A percentile compares a stretch with the other conserved stretches of the same genome.
Conservation (phyloP, 2,797 vertebrate species). For the Sebastes melanostomus region DNA sequence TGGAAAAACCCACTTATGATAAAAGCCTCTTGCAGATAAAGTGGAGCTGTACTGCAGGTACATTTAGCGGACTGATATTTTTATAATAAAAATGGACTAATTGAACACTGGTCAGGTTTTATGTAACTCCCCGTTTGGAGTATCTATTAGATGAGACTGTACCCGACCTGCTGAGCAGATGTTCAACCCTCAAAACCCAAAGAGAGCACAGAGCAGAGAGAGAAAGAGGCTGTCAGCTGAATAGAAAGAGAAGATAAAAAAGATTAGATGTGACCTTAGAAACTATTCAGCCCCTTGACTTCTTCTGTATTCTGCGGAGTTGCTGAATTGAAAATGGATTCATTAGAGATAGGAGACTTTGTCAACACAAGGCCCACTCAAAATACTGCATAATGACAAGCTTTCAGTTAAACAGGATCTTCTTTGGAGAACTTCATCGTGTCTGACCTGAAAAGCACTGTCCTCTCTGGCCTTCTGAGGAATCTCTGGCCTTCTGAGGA, state of each 20-base stretch:
- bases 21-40: neutral
- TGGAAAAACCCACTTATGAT: neutral
- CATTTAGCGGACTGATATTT: neutral
- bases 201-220: neutral
- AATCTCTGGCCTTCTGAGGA: neutral
- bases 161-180: constrained; percentile 17
- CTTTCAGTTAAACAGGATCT: no score
- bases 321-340: constrained; percentile 18
- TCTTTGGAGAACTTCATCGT: no score
- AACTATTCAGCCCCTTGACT: constrained; percentile 11
- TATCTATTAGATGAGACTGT: constrained; percentile 1
- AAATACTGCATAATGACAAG: neutral
- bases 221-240: neutral
- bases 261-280: constrained; percentile 5
- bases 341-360: neutral
- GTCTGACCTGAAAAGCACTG: neutral
- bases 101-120: constrained; percentile 20
- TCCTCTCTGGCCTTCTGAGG: neutral
- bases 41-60: neutral
- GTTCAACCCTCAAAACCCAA: constrained; percentile 7
- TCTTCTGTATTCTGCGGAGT: neutral
- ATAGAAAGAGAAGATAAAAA: neutral
- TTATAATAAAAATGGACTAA: constrained; percentile 5
- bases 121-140: constrained; percentile 4
- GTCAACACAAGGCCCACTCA: neutral